phyloP scores from a whole-genome alignment of 2,797 vertebrate genomes.

The Notoglanidium macrostoma region DNA sequence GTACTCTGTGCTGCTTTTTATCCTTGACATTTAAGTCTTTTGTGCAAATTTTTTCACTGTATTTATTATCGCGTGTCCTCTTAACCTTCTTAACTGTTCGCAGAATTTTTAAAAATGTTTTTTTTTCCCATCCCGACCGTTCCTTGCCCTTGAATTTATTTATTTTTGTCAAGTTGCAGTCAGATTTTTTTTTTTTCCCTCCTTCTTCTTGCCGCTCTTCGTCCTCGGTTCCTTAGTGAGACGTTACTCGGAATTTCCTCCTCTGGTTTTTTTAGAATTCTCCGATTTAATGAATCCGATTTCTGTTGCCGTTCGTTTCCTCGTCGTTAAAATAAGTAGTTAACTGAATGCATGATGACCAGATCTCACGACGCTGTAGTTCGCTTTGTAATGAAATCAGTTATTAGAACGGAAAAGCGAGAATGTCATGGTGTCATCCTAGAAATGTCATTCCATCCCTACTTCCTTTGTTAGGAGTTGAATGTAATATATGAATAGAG shows the following conservation, averaged over 20 bases:
- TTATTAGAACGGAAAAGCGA: background rate
- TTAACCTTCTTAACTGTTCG: background rate
- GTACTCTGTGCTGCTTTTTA: background rate
- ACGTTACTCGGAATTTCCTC: background rate
- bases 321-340: background rate
- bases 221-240: background rate
- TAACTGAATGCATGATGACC: background rate
- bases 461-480: background rate
- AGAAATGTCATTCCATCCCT: background rate
- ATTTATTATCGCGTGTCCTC: background rate
- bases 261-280: constrained; percentile 6
- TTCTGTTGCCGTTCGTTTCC: background rate
- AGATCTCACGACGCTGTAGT: background rate
- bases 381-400: background rate
- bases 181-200: background rate
- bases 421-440: background rate
- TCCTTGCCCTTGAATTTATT: background rate
- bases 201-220: background rate
- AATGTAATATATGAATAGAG: background rate
- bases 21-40: constrained; percentile 17
- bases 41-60: background rate
- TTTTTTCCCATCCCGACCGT: too few species aligned
- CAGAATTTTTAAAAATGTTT: background rate
- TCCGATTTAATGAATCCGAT: background rate
- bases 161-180: background rate